Conservation (phyloP, 37 sponge, comb jelly and placozoan species). For the Crambe crambe region DNA sequence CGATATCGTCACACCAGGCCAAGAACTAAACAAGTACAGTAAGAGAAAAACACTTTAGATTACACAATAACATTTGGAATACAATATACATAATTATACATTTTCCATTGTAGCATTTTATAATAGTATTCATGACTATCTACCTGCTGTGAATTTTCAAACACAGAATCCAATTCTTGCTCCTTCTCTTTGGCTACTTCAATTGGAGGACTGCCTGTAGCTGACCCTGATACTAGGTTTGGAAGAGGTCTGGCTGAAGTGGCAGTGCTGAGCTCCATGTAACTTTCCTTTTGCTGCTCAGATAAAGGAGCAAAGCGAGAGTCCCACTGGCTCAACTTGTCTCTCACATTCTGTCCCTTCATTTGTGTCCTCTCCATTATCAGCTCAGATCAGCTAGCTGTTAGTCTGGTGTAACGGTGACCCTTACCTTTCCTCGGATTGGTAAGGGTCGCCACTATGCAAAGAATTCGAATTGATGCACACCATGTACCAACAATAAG, state of each 20-base stretch:
- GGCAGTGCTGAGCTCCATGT: constrained; percentile 40
- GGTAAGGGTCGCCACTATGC: background rate
- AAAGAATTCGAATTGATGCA: background rate
- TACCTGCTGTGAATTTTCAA: constrained; percentile 20
- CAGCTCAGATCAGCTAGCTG: too few relatives aligned
- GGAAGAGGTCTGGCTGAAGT: constrained; percentile 40
- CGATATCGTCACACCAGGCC: constrained; percentile 70
- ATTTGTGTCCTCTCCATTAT: background rate
- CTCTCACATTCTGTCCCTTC: constrained; percentile 19
- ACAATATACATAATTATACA: background rate
- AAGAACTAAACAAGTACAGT: constrained; percentile 46
- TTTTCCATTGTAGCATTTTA: background rate
- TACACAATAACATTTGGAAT: background rate
- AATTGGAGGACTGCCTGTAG: background rate
- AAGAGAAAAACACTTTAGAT: too few relatives aligned
- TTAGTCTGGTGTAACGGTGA: background rate
- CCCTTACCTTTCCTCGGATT: background rate
- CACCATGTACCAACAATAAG: too few relatives aligned
- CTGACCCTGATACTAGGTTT: background rate
- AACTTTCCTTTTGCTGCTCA: constrained; percentile 40
- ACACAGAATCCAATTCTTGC: background rate
- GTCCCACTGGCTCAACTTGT: constrained; percentile 65
- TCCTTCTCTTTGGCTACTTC: background rate
- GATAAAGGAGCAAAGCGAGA: constrained; percentile 37
- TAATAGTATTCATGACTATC: background rate